Base-by-base conservation (phyloP, 2,113 vertebrate species). In the Chionis minor region DNA sequence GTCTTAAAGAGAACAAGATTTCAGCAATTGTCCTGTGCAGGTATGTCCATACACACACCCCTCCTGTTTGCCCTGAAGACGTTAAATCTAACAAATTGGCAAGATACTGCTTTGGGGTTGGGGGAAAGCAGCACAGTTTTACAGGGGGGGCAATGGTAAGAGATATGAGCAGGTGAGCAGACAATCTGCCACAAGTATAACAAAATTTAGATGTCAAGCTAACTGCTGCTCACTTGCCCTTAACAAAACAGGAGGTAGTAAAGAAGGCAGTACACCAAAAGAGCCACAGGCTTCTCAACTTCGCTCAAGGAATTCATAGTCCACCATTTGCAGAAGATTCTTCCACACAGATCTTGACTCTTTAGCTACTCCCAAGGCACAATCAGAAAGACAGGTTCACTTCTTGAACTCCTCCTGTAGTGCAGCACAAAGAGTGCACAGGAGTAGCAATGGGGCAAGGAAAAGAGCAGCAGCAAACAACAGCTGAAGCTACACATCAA, bases 351-450 rank as follows among this genome's bases (percentile, higher is more conserved):
- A 30, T n/a, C 24, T 40, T 38, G 20, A 85, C 40, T 69, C 52
- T 38, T 54, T 5, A 59, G 66, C 22, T 63, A 28, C 35, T 75
- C 75, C n/a, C 32, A 69, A 85, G 28, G 27, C 44, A 62, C 22
- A 55, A 8, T 0, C 1, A 82, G 18, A 79, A 71, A 71, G 26
- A 44, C 9, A 20, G 12, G 24, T n/a, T 62, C 8, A 7, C 62
- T 66, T 54, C 45, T 54, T 52, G 27, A 82, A 47, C 11, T 13
- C 33, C 33, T 65, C 26, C 54, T 4, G 3, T 30, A 62, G 7
- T 2, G 4, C 21, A 61, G 12, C 56, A 79, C 24, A 70, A 5
- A 52, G 22, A 35, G 20, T 1, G 3, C 56, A 27, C 0, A 26
- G 9, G 22, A 90, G 9, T 1, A 79, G 49, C 54, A 88, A 35